A percentile compares a stretch with the other conserved stretches of the same genome.
phyloP scores from a whole-genome alignment of 2,797 vertebrate genomes.

The Thripadectes ignobilis region DNA sequence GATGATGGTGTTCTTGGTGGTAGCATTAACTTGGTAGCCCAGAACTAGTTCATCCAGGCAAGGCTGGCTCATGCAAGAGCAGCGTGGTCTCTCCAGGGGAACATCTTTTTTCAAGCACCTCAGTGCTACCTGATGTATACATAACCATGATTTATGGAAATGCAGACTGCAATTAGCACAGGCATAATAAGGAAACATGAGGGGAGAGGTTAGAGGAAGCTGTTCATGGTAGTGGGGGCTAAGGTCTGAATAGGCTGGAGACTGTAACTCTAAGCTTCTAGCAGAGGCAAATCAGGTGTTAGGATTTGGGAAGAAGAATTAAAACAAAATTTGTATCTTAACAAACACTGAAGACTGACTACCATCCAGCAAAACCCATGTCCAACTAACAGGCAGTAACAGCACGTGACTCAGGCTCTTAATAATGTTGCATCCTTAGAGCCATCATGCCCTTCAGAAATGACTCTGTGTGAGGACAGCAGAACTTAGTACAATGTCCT shows the following conservation, averaged over 20 bases:
- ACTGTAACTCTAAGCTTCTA: background rate
- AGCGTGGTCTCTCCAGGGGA: background rate
- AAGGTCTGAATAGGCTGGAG: background rate
- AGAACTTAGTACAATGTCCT: background rate
- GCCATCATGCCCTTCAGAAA: background rate
- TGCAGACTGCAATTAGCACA: background rate
- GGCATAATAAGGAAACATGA: background rate
- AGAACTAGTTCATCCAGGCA: background rate
- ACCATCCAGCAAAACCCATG: background rate
- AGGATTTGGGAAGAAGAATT: background rate
- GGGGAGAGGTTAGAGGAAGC: background rate
- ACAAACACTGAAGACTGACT: background rate
- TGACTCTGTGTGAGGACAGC: background rate
- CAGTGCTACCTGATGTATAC: background rate
- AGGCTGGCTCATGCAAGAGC: background rate
- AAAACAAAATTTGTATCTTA: background rate
- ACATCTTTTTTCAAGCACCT: background rate
- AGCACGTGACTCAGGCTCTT: constrained; percentile 6
- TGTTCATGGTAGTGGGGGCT: background rate
- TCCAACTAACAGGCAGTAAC: background rate
- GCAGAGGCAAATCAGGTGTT: background rate
- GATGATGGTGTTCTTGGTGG: background rate
- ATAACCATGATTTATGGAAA: background rate
- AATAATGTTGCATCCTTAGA: background rate
- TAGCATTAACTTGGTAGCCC: background rate